These are phyloP conservation scores for Nomada flava DNA, from an alignment of 2,888 invertebrate genomes.

Conservation along the genomic window DNA sequence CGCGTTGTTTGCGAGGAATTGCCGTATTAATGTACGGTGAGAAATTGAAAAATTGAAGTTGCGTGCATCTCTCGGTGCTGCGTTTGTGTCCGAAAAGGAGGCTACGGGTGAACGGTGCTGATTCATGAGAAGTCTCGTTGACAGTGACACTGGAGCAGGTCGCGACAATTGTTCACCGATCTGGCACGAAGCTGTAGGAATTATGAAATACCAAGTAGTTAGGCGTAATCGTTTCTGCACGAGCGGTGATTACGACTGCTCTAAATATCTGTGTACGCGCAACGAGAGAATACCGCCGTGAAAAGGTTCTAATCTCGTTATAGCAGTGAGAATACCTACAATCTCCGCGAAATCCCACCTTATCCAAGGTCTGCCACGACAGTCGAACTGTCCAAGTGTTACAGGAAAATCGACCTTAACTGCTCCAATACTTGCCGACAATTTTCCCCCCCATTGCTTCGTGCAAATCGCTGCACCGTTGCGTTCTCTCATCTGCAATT, in stretches of 20 bases:
- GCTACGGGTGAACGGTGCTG: not conserved
- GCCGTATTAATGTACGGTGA: not conserved
- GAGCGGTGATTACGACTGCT: not conserved
- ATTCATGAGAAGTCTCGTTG: slow-evolving; percentile 33
- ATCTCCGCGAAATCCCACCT: slow-evolving; percentile 34
- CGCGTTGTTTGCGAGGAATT: slow-evolving; percentile 12
- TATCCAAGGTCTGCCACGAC: slow-evolving; percentile 22
- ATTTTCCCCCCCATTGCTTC: no score
- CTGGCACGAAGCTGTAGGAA: slow-evolving; percentile 20
- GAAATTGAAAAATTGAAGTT: slow-evolving; percentile 19
- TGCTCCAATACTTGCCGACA: no score
- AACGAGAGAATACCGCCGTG: not conserved
- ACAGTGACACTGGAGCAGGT: slow-evolving; percentile 34
- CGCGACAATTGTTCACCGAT: slow-evolving; percentile 34
- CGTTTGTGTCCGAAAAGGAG: not conserved
- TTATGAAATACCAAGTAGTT: slow-evolving; percentile 24
- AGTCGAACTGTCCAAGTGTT: slow-evolving; percentile 1
- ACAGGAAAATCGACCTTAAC: slow-evolving; percentile 22
- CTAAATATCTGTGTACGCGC: not conserved
- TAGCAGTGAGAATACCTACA: slow-evolving; percentile 41
- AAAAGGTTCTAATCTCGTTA: slow-evolving; percentile 36
- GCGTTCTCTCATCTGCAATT: no score
- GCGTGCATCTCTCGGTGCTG: no score
- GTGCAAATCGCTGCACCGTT: no score
- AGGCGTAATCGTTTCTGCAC: slow-evolving; percentile 39